phyloP scores from a whole-genome alignment of 2,797 vertebrate species.

The Adrianichthys oophorus region DNA sequence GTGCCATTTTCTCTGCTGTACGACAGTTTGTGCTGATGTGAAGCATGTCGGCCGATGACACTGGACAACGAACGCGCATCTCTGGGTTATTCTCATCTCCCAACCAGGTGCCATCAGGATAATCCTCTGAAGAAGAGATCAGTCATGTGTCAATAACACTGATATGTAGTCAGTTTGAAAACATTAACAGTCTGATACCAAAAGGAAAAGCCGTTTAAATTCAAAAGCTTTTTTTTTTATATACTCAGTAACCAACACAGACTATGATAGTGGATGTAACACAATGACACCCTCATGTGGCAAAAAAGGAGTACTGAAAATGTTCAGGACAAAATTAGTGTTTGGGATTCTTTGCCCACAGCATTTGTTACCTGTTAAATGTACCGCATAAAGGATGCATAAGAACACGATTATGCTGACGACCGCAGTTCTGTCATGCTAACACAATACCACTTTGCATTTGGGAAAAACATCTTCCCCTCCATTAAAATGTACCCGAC shows the following conservation, averaged over 20 bases:
- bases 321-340: constrained; percentile 7
- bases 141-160: constrained; percentile 5
- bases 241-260: constrained; percentile 9
- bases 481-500: constrained; percentile 39
- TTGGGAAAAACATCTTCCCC: constrained; percentile 48
- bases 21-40: constrained; percentile 97
- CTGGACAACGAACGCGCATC: constrained; percentile 93
- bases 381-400: constrained; percentile 33
- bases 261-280: constrained; percentile 9
- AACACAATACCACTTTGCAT: constrained; percentile 42
- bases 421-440: constrained; percentile 38
- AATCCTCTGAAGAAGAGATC: constrained; percentile 84
- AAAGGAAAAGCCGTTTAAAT: background rate
- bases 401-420: constrained; percentile 38
- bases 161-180: constrained; percentile 7
- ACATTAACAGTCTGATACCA: background rate
- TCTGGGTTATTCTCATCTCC: constrained; percentile 95
- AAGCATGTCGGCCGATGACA: constrained; percentile 93
- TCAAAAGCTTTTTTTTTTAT: constrained; percentile 3
- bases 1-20: constrained; percentile 96
- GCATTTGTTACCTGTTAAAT: constrained; percentile 28
- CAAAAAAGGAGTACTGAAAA: constrained; percentile 15
- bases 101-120: constrained; percentile 92
- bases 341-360: constrained; percentile 18
- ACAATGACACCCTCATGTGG: constrained; percentile 68